A percentile compares a stretch with the other conserved stretches of the same genome.
Conservation (phyloP, 1,140 invertebrate genomes). For the Pygmarrhopalites habei region DNA sequence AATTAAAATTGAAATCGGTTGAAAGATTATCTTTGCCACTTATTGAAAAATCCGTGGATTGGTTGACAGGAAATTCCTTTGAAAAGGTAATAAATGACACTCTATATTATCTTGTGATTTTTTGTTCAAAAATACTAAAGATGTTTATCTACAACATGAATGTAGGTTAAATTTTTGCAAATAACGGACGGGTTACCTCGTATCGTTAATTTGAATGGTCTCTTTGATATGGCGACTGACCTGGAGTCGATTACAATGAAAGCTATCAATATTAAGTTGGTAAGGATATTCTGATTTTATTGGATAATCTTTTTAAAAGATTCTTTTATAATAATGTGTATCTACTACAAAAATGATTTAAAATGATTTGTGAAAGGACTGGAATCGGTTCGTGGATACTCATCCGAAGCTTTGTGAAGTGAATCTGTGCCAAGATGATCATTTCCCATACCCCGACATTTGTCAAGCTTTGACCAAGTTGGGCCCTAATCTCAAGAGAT, state of each 20-base stretch:
- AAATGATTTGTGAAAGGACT: no score
- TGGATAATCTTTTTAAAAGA: background rate
- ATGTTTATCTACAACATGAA: background rate
- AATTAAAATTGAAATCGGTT: conserved; percentile 1
- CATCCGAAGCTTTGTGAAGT: background rate
- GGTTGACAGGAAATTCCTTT: background rate
- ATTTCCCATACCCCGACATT: conserved; percentile 7
- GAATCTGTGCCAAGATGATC: background rate
- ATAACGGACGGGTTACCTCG: conserved; percentile 7
- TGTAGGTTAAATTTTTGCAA: conserved; percentile 8
- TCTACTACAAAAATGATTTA: background rate
- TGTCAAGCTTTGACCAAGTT: background rate
- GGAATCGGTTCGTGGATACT: conserved; percentile 6
- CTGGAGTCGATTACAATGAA: conserved; percentile 7
- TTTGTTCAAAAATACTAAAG: background rate
- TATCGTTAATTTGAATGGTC: conserved; percentile 12
- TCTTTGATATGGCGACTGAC: conserved; percentile 9
- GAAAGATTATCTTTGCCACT: conserved; percentile 12
- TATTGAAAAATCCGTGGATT: background rate
- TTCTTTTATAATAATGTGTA: background rate
- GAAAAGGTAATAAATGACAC: background rate
- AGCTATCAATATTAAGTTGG: conserved; percentile 23
- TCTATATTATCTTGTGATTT: background rate
- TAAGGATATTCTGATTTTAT: background rate
- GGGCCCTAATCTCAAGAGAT: background rate